Evolutionary conservation across 2,797 vertebrate species (phyloP), one percentile per base, ranked within the genome.

Genomic region (Pipistrellus kuhlii): DNA sequence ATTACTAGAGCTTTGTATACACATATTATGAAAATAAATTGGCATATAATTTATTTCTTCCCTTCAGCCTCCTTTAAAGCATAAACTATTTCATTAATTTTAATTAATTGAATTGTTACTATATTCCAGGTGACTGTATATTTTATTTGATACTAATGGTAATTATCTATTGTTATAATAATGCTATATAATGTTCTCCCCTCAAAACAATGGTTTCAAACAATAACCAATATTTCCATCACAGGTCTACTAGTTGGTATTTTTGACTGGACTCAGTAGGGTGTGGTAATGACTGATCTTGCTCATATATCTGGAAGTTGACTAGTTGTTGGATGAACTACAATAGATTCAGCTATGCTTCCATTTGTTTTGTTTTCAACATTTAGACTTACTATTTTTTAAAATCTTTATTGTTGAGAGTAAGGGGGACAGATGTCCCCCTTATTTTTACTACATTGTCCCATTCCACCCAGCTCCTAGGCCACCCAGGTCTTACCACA

Each of bases 11-110:
- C 11, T 44, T 46, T 69, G 20, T 80, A n/a, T 46, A 25, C 12
- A 55, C 2, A 72, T 30, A 18, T 27, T 35, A 87, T 62, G 20
- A 44, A 17, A 72, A 30, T 25, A 76, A 46, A 84, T 25, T 90
- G n/a, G 30, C 35, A 69, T 17, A 86, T 4, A 14, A n/a, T 71
- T 94, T 92, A 66, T 93, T 77, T 93, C 38, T 84, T 94, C 6
- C 80, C 25, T 85, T 88, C 59, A 18, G 18, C 7, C 8, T 77
- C 20, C 38, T 96, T 71, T 21, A 62, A 88, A 86, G 51, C 5
- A 62, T 11, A 59, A 30, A 85, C 21, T 15, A 77, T 55, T 78
- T 38, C 25, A 55, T 78, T 53, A 75, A 81, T 94, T 92, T 90
- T 78, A 85, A 38, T 73, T 75, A 82, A 69, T 21, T 14, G 11